Evolutionary conservation across 2,113 vertebrate species (phyloP).

Genomic region (Elgaria multicarinata): DNA sequence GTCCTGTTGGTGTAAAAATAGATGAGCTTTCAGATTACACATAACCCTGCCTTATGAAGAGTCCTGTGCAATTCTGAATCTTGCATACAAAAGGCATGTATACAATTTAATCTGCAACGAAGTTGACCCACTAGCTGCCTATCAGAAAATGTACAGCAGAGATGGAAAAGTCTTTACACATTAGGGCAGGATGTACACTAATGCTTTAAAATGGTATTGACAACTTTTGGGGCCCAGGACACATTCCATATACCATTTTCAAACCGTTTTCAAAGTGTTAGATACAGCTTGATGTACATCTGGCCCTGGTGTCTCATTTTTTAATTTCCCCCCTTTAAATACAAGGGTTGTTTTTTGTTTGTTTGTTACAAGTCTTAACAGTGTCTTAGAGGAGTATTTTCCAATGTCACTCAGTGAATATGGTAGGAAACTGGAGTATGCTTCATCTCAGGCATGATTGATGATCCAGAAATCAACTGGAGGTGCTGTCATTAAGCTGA

Average conservation of each 20-base stretch:
- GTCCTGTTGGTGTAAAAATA: not conserved
- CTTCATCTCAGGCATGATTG: conserved; percentile 19
- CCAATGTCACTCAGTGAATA: not conserved
- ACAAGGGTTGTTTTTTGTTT: not conserved
- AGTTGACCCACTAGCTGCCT: not conserved
- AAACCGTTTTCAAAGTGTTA: no score
- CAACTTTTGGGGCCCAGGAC: no score
- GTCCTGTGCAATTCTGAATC: not conserved
- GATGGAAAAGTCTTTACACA: not conserved
- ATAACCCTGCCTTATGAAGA: not conserved
- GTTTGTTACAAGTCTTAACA: not conserved
- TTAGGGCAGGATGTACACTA: no score
- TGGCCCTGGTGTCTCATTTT: not conserved
- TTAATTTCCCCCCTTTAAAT: not conserved
- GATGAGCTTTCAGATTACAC: not conserved
- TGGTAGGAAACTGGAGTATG: not conserved
- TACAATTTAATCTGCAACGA: not conserved
- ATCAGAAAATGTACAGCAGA: not conserved
- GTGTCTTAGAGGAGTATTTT: not conserved
- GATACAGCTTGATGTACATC: no score
- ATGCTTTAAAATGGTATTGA: no score
- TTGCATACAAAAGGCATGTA: not conserved
- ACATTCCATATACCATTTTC: no score
- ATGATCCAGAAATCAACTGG: conserved; percentile 21
- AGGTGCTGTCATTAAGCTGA: conserved; percentile 28